Conservation (phyloP, 30 jellyfish, hydroid and myxozoan species). For the Pelagia noctiluca region DNA sequence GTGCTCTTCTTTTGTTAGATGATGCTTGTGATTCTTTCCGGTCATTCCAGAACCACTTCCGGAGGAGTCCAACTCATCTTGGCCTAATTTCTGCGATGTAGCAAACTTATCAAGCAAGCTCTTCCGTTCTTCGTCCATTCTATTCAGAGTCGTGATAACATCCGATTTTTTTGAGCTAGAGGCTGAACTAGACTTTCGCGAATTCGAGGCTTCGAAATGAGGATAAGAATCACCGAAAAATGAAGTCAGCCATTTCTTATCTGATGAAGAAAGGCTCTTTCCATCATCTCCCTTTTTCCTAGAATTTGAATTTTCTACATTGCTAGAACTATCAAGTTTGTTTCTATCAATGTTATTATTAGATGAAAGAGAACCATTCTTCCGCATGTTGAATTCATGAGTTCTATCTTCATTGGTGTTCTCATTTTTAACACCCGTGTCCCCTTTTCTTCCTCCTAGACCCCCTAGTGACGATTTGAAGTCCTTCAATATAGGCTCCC, state of each 20-base stretch:
- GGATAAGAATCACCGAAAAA: constrained; percentile 36
- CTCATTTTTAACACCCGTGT: constrained; percentile 42
- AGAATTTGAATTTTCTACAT: background rate
- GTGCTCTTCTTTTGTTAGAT: background rate
- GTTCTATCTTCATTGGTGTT: background rate
- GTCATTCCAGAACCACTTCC: constrained; percentile 20
- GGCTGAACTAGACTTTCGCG: background rate
- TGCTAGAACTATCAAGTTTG: background rate
- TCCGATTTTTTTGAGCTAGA: constrained; percentile 10
- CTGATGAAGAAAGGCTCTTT: constrained; percentile 1
- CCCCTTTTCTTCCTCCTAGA: constrained; percentile 55
- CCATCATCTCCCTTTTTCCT: constrained; percentile 55
- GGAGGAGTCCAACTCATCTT: constrained; percentile 9
- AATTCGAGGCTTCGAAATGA: background rate
- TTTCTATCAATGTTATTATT: background rate
- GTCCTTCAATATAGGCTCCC: constrained; percentile 42
- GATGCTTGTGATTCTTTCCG: background rate
- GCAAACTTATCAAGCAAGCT: constrained; percentile 21
- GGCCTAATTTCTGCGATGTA: constrained; percentile 10
- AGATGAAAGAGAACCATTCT: constrained; percentile 14
- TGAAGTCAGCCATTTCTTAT: constrained; percentile 46
- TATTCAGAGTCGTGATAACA: constrained; percentile 20
- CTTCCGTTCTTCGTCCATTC: constrained; percentile 22
- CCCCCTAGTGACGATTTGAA: constrained; percentile 40
- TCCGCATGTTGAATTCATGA: constrained; percentile 20